Percentiles rank a stretch among this genome's conserved stretches.
phyloP scores from a whole-genome alignment of 2,797 vertebrate genomes.

The Enteromius argenteus region DNA sequence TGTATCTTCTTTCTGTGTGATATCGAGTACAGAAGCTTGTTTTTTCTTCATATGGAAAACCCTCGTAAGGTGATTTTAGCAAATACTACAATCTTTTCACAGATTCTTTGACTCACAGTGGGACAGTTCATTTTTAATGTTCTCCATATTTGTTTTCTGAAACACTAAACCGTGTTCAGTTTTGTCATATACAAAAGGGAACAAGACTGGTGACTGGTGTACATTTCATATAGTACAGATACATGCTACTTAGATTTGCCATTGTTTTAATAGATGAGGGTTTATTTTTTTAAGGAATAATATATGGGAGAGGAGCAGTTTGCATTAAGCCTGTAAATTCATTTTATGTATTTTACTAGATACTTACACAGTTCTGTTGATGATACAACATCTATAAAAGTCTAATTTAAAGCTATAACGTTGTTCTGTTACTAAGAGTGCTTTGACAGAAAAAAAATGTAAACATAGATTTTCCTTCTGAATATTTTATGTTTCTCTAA shows the following conservation, averaged over 20 bases:
- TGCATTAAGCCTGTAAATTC: conserved; percentile 79
- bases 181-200: conserved; percentile 57
- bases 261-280: conserved; percentile 83
- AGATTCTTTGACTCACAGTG: conserved; percentile 4
- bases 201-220: conserved; percentile 71
- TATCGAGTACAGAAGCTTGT: conserved; percentile 44
- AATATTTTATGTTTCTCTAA: conserved; percentile 17
- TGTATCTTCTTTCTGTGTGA: conserved; percentile 53
- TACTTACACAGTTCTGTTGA: conserved; percentile 62
- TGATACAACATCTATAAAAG: background rate
- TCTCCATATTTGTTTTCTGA: conserved; percentile 16
- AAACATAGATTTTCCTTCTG: conserved; percentile 22
- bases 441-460: conserved; percentile 5
- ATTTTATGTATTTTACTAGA: conserved; percentile 67
- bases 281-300: conserved; percentile 88
- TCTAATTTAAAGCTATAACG: conserved; percentile 17
- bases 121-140: conserved; percentile 6
- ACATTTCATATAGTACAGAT: conserved; percentile 81
- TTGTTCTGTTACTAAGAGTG: conserved; percentile 10
- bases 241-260: conserved; percentile 80
- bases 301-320: conserved; percentile 83
- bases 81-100: conserved; percentile 37
- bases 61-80: conserved; percentile 43
- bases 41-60: conserved; percentile 28
- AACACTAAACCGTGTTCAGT: conserved; percentile 47